Evolutionary conservation across 2,113 vertebrate genomes (phyloP), one percentile per base, ranked within the genome.

Genomic region (Noctilio leporinus): DNA sequence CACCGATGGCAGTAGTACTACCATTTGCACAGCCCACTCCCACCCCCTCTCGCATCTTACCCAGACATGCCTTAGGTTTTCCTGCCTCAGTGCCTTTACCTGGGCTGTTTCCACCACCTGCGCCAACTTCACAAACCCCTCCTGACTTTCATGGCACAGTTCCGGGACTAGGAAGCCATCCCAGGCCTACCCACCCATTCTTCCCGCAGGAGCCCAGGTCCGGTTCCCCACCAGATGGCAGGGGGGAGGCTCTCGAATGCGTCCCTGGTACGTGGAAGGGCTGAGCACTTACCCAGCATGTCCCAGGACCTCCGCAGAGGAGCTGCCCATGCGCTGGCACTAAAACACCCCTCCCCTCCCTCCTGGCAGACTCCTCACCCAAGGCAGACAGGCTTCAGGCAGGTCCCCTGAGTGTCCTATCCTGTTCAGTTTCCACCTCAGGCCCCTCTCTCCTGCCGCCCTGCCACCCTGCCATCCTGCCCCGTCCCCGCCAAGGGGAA

Each of bases 1-100:
- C 10, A 5, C 53, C 3, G 4, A 40, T 0, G 24, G 55, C 10
- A 33, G 45, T 5, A n/a, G 14, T 30, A 4, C 78, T 7, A 0
- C 0, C 30, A 20, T 47, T 33, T 15, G 33, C 33, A 10, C 65
- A 35, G 19, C 55, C 64, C 49, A 11, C 75, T 2, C 19, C 59
- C 47, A 30, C 28, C 5, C 43, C n/a, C 16, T 16, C 35, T 1
- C 38, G 69, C 65, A 6, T 4, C 47, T 15, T 11, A 53, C 45
- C 40, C 35, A 10, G 15, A 35, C 0, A 3, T 0, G 51, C 57
- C 30, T 2, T 12, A 20, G 22, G 10, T 24, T 33, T 57, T 53
- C 70, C 53, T 40, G 35, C 35, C 57, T 45, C 1, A 0, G 3
- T 26, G 40, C 45, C 55, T 62, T 30, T 35, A 59, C 0, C 14